These are phyloP conservation scores for Pteruthius melanotis DNA, from an alignment of 2,113 vertebrate species.

Conservation along the genomic window DNA sequence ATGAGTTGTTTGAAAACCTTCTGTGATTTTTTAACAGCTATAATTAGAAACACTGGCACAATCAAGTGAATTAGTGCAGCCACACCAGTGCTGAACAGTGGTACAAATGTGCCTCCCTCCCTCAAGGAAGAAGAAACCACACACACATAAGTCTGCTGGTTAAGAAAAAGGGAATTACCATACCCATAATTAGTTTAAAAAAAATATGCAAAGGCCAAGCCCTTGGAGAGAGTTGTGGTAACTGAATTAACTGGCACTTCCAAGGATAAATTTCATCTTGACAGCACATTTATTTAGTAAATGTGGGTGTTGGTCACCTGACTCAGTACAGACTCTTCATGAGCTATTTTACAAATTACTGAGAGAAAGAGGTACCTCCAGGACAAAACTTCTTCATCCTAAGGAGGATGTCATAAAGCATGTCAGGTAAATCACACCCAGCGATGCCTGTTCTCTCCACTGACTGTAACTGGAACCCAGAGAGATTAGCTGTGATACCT, in stretches of 20 bases:
- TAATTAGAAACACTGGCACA: neutral
- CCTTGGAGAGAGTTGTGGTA: neutral
- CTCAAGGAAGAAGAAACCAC: neutral
- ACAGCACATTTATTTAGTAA: neutral
- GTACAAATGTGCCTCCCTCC: neutral
- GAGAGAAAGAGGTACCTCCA: neutral
- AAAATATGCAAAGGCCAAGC: neutral
- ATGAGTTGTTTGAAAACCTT: neutral
- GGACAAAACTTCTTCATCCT: neutral
- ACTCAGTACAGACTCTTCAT: neutral
- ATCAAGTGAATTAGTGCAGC: neutral
- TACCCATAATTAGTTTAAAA: neutral
- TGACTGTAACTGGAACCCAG: neutral
- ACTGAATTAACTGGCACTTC: neutral
- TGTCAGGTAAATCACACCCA: neutral
- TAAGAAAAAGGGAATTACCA: neutral
- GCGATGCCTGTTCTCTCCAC: neutral
- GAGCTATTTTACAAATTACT: neutral
- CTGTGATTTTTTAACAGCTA: neutral
- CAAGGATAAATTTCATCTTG: neutral
- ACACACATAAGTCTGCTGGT: neutral
- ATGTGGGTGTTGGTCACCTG: neutral
- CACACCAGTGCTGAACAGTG: neutral
- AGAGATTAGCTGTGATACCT: neutral
- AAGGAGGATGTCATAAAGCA: neutral